Evolutionary conservation across 2,888 invertebrate genomes (phyloP).

Genomic region (Lutraria lutraria): DNA sequence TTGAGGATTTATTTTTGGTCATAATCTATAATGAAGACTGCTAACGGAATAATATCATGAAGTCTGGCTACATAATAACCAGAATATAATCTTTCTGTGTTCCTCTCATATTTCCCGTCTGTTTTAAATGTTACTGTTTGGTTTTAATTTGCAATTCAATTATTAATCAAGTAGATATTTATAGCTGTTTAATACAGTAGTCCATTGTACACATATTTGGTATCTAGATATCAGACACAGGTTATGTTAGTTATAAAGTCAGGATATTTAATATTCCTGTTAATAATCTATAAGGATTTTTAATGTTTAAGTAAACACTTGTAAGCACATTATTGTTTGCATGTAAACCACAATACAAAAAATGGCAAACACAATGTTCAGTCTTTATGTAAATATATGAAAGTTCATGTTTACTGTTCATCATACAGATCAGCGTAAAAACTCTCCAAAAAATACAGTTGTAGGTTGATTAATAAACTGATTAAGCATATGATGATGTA

Average conservation of each 20-base stretch:
- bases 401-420: neutral
- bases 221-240: neutral
- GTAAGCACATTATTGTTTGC: neutral
- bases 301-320: neutral
- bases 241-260: neutral
- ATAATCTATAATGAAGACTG: neutral
- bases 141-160: no score
- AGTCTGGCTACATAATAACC: neutral
- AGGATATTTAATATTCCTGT: neutral
- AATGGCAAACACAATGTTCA: neutral
- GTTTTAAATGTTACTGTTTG: neutral
- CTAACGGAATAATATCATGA: neutral
- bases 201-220: neutral
- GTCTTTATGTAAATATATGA: neutral
- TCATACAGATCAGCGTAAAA: no score
- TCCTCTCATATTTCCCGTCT: no score
- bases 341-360: neutral
- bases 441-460: no score
- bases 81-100: no score
- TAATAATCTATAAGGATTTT: neutral
- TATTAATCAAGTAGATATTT: no score
- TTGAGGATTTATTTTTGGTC: conserved; percentile 11
- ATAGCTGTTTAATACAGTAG: no score
- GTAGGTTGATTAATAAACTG: no score
- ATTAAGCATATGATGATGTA: no score